Conservation (phyloP, 1,140 invertebrate genomes). For the Thaumetopoea pityocampa region DNA sequence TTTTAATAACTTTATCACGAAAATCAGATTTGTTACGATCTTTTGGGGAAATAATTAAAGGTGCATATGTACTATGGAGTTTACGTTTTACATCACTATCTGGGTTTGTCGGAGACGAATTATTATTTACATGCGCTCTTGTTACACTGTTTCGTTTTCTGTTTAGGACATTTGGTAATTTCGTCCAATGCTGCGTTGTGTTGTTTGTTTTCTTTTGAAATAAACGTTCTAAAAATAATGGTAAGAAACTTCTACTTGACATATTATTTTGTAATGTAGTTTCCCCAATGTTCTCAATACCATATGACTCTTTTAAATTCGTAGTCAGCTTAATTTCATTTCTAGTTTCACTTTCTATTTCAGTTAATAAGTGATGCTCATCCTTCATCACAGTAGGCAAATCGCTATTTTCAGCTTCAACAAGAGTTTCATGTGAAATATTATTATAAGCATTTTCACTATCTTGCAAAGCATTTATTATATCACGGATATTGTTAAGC, state of each 20-base stretch:
- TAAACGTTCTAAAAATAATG: slow-evolving; percentile 42
- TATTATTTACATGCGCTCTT: not conserved
- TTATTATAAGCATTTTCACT: slow-evolving; percentile 18
- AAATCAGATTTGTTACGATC: slow-evolving; percentile 8
- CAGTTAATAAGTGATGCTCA: slow-evolving; percentile 1
- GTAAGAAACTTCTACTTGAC: slow-evolving; percentile 22
- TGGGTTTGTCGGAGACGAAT: not conserved
- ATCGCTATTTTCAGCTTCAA: slow-evolving; percentile 38
- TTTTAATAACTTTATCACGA: not conserved
- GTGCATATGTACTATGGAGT: slow-evolving; percentile 4
- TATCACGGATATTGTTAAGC: slow-evolving; percentile 63
- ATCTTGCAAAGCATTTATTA: slow-evolving; percentile 49
- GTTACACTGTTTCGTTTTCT: slow-evolving; percentile 8
- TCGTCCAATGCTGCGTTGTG: slow-evolving; percentile 1
- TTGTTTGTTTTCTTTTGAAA: slow-evolving; percentile 21
- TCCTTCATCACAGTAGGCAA: slow-evolving; percentile 2
- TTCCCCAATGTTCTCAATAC: too few relatives aligned
- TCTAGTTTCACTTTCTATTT: slow-evolving; percentile 1
- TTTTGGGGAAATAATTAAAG: slow-evolving; percentile 19
- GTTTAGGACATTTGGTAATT: not conserved
- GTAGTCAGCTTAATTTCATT: too few relatives aligned
- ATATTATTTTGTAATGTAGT: too few relatives aligned
- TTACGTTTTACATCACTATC: not conserved
- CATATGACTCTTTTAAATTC: too few relatives aligned
- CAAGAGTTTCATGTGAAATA: slow-evolving; percentile 30